Base-by-base conservation (phyloP, 1,140 invertebrate genomes). In the Atta colombica region DNA sequence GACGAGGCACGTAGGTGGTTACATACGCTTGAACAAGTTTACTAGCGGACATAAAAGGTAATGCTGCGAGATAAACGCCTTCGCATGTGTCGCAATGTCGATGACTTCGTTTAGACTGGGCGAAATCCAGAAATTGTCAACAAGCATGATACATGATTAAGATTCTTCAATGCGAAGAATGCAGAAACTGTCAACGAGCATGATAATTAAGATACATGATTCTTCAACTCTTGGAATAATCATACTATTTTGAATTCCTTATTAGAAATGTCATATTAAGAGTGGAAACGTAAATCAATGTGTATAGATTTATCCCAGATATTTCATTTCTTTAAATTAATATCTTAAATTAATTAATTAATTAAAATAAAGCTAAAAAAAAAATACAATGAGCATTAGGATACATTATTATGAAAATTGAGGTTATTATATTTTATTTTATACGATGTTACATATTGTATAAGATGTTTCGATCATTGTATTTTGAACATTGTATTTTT, bases 1-100 rank as follows among this genome's bases (percentile, higher is more conserved):
- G 80, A 84, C 80, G 69, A 63, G 39, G 58, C 69, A 84, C 18
- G 80, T 84, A 84, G 69, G 69, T 84, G 80, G 55, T 84, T 74
- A 61, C 55, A 45, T 84, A 72, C 35, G 51, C 78, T n/a, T 61
- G 39, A 68, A 84, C 55, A 61, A 84, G 69, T 74, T 74, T 63
- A 51, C 80, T 28, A 55, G 16, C 55, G 80, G 55, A 84, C 69
- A 39, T 84, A 84, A 84, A 84, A 84, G 69, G 80, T 35, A 84
- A 84, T 45, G 28, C 58, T 25, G 55, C 7, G 69, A 84, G 39
- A 84, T 74, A 45, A 31, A 84, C 80, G 55, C 39, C 69, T 75
- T 61, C 55, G 74, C 74, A 39, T 28, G 58, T 39, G 58, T 28
- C 39, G 69, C 55, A 8, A 84, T 75, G 55, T 84, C 68, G 39